Conservation (phyloP, 30 jellyfish, hydroid and myxozoan species). For the Aurelia coerulea region DNA sequence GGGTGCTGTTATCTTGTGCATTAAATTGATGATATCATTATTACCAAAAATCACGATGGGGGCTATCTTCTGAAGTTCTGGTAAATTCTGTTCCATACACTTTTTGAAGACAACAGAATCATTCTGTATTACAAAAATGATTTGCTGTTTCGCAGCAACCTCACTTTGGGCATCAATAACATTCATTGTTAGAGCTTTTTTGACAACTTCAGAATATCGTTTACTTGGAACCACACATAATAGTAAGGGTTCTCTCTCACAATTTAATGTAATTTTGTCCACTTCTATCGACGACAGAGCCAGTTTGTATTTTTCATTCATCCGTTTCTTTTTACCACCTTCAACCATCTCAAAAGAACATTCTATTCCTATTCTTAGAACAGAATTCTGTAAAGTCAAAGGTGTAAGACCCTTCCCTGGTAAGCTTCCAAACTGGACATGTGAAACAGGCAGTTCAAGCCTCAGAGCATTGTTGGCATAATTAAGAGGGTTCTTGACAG, state of each 20-base stretch:
- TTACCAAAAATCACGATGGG: not conserved
- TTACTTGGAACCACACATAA: conserved; percentile 50
- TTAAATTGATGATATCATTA: not conserved
- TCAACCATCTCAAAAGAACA: conserved; percentile 31
- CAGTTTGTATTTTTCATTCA: conserved; percentile 71
- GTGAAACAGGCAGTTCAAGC: conserved; percentile 25
- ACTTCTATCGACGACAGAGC: conserved; percentile 69
- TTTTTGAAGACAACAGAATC: not conserved
- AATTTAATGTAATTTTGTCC: conserved; percentile 28
- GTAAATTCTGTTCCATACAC: conserved; percentile 4
- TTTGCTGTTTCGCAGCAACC: conserved; percentile 11
- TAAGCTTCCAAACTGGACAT: conserved; percentile 62
- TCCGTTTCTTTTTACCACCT: conserved; percentile 51
- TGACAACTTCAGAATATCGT: conserved; percentile 43
- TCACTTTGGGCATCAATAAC: conserved; percentile 41
- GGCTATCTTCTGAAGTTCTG: conserved; percentile 22
- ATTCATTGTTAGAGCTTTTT: conserved; percentile 18
- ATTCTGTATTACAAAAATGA: conserved; percentile 19
- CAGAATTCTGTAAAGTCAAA: conserved; percentile 7
- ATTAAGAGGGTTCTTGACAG: not conserved
- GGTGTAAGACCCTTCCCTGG: conserved; percentile 59
- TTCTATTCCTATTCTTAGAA: conserved; percentile 38
- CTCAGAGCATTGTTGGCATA: not conserved
- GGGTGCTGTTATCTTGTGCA: not conserved
- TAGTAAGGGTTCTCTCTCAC: conserved; percentile 34